Evolutionary conservation across 2,888 invertebrate species (phyloP).

Genomic region (Cataglyphis livida): DNA sequence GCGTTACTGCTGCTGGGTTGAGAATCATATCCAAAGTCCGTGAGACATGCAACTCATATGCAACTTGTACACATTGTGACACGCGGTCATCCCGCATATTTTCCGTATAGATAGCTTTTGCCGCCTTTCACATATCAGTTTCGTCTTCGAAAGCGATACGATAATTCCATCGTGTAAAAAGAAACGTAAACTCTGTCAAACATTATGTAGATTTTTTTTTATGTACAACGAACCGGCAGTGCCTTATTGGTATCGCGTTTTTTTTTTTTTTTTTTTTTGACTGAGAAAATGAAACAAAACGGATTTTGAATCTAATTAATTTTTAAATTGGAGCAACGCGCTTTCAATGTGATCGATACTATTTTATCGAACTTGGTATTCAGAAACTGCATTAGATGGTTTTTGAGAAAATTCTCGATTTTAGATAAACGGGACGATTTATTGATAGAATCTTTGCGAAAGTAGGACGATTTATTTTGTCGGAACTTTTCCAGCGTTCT

Average conservation of each 20-base stretch:
- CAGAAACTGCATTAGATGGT: slow-evolving; percentile 7
- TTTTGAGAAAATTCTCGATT: neutral
- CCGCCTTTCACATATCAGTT: slow-evolving; percentile 45
- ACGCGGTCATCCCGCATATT: slow-evolving; percentile 47
- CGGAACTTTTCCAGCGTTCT: slow-evolving; percentile 14
- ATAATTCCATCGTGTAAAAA: neutral
- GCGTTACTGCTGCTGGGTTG: slow-evolving; percentile 44
- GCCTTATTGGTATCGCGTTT: neutral
- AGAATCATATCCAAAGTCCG: slow-evolving; percentile 62
- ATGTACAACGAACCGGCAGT: neutral
- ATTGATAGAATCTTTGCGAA: slow-evolving; percentile 20
- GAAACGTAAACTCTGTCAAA: neutral
- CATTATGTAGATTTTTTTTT: neutral
- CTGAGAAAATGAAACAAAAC: neutral
- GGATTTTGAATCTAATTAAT: slow-evolving; percentile 38
- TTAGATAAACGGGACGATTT: neutral
- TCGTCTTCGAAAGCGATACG: neutral
- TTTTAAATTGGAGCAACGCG: slow-evolving; percentile 5
- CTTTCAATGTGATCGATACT: neutral
- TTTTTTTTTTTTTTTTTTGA: neutral
- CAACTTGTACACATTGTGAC: slow-evolving; percentile 64
- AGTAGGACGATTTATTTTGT: slow-evolving; percentile 26
- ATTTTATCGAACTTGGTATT: slow-evolving; percentile 11
- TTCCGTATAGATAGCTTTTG: slow-evolving; percentile 47
- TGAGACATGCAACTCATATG: slow-evolving; percentile 66